Percentiles rank a stretch among this genome's conserved stretches.
These are phyloP conservation scores for Brienomyrus brachyistius DNA, from an alignment of 2,113 vertebrate genomes.

Conservation along the genomic window DNA sequence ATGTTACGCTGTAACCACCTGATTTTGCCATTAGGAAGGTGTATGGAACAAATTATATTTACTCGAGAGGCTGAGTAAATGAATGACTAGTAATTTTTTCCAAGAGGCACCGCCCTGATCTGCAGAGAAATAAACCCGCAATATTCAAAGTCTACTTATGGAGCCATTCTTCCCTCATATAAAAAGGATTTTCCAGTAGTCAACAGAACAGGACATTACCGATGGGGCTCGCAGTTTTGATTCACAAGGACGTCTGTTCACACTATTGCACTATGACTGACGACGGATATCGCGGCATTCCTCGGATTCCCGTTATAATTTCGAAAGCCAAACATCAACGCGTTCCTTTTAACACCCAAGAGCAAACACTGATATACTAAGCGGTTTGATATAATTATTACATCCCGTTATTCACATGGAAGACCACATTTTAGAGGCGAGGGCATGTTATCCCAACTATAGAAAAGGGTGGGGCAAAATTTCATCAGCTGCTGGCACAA, in stretches of 20 bases:
- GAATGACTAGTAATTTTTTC: neutral
- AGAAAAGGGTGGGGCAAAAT: neutral
- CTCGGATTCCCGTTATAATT: neutral
- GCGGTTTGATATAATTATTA: neutral
- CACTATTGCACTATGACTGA: neutral
- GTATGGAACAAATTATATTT: neutral
- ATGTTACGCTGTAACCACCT: neutral
- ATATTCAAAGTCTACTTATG: neutral
- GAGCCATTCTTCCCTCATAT: neutral
- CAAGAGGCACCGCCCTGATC: neutral
- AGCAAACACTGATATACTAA: neutral
- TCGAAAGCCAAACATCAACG: neutral
- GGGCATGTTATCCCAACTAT: neutral
- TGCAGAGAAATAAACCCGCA: neutral
- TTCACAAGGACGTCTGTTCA: neutral
- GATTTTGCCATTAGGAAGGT: neutral
- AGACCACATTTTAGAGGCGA: neutral
- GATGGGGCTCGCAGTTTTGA: neutral
- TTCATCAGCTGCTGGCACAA: neutral
- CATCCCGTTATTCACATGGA: neutral
- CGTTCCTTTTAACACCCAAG: neutral
- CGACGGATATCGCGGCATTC: constrained; percentile 40
- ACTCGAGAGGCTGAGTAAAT: neutral
- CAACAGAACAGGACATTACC: neutral
- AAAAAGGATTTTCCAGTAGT: neutral